A percentile compares a stretch with the other conserved stretches of the same genome.
phyloP scores from a whole-genome alignment of 53 echinoderm and acorn worm genomes.

The Holothuria leucospilota region DNA sequence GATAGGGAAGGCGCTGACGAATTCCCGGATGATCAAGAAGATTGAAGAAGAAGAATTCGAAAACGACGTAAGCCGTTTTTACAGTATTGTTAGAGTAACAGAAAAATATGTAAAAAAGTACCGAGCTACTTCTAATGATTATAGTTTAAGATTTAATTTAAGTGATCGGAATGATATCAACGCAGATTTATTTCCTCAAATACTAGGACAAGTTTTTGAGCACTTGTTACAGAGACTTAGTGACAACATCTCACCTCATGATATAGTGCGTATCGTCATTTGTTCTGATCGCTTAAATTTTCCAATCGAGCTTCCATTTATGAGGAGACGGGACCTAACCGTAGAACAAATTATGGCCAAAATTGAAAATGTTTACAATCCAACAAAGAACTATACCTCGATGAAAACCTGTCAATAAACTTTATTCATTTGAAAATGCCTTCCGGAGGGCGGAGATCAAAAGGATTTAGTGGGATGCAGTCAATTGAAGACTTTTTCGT shows the following conservation, averaged over 20 bases:
- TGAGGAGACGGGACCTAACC: neutral
- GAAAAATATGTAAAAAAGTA: conserved; percentile 42
- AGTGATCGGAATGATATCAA: neutral
- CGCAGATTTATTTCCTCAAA: neutral
- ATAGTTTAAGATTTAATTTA: neutral
- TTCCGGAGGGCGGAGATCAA: conserved; percentile 5
- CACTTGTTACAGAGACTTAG: neutral
- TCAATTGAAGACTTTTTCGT: neutral
- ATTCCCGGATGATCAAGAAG: neutral
- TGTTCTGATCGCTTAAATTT: conserved; percentile 18
- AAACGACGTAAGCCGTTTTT: neutral
- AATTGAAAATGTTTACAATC: conserved; percentile 17
- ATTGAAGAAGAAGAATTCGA: neutral
- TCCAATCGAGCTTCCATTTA: conserved; percentile 29
- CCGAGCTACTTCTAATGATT: conserved; percentile 13
- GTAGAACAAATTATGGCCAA: neutral
- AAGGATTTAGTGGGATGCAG: neutral
- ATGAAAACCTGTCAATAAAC: conserved; percentile 35
- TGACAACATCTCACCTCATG: neutral
- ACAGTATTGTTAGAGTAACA: neutral
- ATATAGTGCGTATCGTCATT: neutral
- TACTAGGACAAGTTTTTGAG: neutral
- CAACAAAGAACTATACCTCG: conserved; percentile 30
- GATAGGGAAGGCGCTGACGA: neutral
- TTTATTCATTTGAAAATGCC: conserved; percentile 38